Evolutionary conservation across 2,888 invertebrate species (phyloP).

Genomic region (Hemithea aestivaria): DNA sequence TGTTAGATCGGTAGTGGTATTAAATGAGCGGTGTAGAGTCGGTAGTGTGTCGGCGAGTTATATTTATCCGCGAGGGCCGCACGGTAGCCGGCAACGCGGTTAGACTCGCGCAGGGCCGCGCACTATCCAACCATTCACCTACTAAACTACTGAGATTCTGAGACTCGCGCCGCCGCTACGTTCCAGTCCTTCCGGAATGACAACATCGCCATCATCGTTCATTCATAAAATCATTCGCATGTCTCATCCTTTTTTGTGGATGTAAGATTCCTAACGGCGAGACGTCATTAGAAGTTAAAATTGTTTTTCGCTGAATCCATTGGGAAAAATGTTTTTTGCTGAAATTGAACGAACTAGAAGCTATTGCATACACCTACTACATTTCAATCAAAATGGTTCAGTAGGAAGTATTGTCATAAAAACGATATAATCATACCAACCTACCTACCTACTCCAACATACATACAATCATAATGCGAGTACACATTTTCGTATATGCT

Average conservation of each 20-base stretch:
- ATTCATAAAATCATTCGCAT: constrained; percentile 21
- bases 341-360: no score
- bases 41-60: constrained; percentile 69
- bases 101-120: constrained; percentile 51
- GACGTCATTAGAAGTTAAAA: no score
- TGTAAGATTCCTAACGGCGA: no score
- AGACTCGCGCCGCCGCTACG: constrained; percentile 1
- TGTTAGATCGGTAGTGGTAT: constrained; percentile 31
- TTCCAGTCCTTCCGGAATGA: constrained; percentile 21
- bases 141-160: constrained; percentile 36
- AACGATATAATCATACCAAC: no score
- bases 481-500: no score
- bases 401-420: no score
- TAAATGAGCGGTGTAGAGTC: constrained; percentile 55
- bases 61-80: constrained; percentile 71
- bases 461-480: no score
- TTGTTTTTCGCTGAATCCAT: no score
- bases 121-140: constrained; percentile 55
- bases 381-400: no score
- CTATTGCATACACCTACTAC: no score
- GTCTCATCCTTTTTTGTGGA: constrained; percentile 9
- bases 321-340: no score
- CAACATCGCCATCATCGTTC: constrained; percentile 20
- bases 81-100: constrained; percentile 31
- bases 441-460: no score